Conservation (phyloP, 2,888 invertebrate species). For the Tortrix viridana region DNA sequence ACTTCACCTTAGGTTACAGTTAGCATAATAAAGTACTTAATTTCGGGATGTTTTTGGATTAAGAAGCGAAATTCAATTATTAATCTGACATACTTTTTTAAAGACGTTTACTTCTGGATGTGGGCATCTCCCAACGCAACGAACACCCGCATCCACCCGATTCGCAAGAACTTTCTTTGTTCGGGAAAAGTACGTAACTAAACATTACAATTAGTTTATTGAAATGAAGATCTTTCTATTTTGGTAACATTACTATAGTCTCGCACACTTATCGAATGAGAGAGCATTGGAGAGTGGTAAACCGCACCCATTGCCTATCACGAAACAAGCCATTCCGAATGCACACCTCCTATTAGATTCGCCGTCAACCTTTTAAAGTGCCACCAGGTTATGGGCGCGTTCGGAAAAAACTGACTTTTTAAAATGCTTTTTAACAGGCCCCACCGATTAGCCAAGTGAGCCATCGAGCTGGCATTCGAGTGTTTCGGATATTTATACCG, state of each 20-base stretch:
- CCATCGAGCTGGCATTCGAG: slow-evolving; percentile 80
- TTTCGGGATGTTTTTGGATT: too few species aligned
- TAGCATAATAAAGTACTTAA: too few species aligned
- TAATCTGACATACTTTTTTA: too few species aligned
- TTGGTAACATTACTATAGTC: slow-evolving; percentile 1
- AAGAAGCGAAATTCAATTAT: too few species aligned
- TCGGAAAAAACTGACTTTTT: slow-evolving; percentile 62
- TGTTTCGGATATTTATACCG: slow-evolving; percentile 77
- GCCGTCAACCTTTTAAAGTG: slow-evolving; percentile 74
- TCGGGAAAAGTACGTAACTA: too few species aligned
- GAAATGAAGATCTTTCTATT: not conserved
- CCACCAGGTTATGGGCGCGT: slow-evolving; percentile 67
- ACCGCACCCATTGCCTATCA: slow-evolving; percentile 66
- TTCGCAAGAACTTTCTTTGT: too few species aligned
- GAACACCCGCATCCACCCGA: too few species aligned
- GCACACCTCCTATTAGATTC: slow-evolving; percentile 72
- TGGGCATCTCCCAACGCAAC: too few species aligned
- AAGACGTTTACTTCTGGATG: too few species aligned
- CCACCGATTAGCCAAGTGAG: slow-evolving; percentile 81
- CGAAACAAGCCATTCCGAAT: slow-evolving; percentile 62
- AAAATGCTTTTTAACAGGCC: slow-evolving; percentile 58
- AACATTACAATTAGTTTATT: too few species aligned
- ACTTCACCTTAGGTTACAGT: too few species aligned
- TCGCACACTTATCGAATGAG: too few species aligned
- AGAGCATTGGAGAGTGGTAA: slow-evolving; percentile 39